These are phyloP conservation scores for Presbytis comata DNA, from an alignment of 2,797 vertebrate species.

Conservation along the genomic window DNA sequence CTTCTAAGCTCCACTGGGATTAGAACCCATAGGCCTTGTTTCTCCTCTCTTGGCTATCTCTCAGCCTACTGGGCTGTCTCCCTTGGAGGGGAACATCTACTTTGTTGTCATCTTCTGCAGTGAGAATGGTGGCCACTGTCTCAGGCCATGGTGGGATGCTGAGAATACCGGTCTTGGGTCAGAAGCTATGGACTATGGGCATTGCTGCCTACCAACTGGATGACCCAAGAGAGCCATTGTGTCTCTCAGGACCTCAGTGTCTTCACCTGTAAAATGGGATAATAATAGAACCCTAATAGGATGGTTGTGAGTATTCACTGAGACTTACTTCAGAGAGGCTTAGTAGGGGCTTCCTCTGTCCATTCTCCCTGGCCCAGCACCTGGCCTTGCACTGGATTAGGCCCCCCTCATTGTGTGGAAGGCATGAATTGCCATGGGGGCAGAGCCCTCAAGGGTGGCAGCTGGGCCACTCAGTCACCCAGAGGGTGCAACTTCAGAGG, in stretches of 20 bases:
- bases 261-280: neutral
- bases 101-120: neutral
- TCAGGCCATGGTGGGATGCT: neutral
- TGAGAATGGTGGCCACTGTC: neutral
- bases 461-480: neutral
- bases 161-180: neutral
- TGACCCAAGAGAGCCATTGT: too few species aligned
- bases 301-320: neutral
- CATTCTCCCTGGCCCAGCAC: neutral
- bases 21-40: neutral
- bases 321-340: neutral
- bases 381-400: fast-evolving
- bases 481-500: neutral
- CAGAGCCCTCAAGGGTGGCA: neutral
- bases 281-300: neutral
- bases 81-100: neutral
- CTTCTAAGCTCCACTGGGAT: neutral
- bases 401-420: neutral
- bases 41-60: neutral
- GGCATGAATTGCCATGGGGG: fast-evolving
- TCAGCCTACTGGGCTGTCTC: neutral
- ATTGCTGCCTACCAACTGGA: neutral
- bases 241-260: neutral
- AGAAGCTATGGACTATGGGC: neutral
- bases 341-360: neutral